Evolutionary conservation across 2,888 invertebrate genomes (phyloP), one percentile per base, ranked within the genome.

Genomic region (Cephus pulcher): DNA sequence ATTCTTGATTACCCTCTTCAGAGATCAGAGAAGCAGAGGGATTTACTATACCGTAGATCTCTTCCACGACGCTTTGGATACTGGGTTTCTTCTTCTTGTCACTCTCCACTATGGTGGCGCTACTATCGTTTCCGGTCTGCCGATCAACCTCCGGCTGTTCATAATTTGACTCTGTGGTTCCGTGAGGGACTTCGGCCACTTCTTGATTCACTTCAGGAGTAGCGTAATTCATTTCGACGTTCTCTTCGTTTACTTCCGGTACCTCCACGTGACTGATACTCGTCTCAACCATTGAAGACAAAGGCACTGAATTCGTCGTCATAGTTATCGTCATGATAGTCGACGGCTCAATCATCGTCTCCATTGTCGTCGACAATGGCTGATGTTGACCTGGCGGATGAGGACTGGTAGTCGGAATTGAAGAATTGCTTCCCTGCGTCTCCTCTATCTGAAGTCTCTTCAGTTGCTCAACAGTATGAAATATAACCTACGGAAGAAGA

Each of bases 381-480:
- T 79, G 79, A 56, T 69, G 34, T 34, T 87, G 86, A 73, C 85
- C 87, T 3, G 87, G 87, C 30, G 81, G 80, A 78, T 87, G 87
- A 74, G 85, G 82, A 82, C 85, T 84, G n/a, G 88, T 85, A 9
- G 81, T 75, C 0, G 86, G 82, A 70, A 84, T 78, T 12, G 69
- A 23, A 68, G 78, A 80, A 6, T 78, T 81, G 32, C 82, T 78
- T 68, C 81, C 82, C 23, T 79, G 81, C 12, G 40, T 37, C 76
- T 88, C 86, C 77, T 89, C 88, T 4, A 79, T 76, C 78, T 87
- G 85, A 23, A 86, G 80, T 40, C 79, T 76, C 78, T 88, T 90
- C 76, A 90, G 71, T 79, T 90, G 90, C 3, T 89, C 89, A 12
- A 90, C 90, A 0, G 89, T 85, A 78, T 90, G 87, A 78, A 90